Conservation (phyloP, 1,140 invertebrate species). For the Delia radicum region DNA sequence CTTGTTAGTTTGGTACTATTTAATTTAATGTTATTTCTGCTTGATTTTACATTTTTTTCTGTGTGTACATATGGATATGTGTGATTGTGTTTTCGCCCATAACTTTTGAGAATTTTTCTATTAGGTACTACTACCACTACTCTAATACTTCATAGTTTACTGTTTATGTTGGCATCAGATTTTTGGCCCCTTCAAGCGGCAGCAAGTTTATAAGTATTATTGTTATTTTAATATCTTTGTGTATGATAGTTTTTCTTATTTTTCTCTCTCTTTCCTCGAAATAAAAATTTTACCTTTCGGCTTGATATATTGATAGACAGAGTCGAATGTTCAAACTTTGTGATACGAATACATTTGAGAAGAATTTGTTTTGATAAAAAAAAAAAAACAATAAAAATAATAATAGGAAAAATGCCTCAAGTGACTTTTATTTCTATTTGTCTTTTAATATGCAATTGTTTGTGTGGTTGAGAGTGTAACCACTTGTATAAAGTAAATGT, state of each 20-base stretch:
- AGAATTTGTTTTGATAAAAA: neutral
- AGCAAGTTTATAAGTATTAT: neutral
- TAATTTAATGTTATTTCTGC: too few relatives aligned
- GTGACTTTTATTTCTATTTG: neutral
- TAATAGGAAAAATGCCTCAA: neutral
- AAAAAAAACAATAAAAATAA: neutral
- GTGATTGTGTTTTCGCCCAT: neutral
- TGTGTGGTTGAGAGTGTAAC: constrained; percentile 9
- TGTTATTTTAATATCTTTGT: neutral
- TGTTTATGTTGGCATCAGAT: neutral
- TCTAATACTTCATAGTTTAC: neutral
- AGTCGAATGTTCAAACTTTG: neutral
- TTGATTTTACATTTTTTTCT: neutral
- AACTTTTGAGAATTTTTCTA: neutral
- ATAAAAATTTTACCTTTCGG: neutral
- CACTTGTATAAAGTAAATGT: too few relatives aligned
- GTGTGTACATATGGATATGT: neutral
- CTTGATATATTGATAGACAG: neutral
- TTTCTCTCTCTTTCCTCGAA: neutral
- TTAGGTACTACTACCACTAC: too few relatives aligned
- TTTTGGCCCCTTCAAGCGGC: neutral
- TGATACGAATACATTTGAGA: neutral
- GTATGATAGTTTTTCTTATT: neutral
- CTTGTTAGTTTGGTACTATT: too few relatives aligned
- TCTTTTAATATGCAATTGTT: neutral